phyloP scores from a whole-genome alignment of 1,140 invertebrate species.

The Caenorhabditis latens region DNA sequence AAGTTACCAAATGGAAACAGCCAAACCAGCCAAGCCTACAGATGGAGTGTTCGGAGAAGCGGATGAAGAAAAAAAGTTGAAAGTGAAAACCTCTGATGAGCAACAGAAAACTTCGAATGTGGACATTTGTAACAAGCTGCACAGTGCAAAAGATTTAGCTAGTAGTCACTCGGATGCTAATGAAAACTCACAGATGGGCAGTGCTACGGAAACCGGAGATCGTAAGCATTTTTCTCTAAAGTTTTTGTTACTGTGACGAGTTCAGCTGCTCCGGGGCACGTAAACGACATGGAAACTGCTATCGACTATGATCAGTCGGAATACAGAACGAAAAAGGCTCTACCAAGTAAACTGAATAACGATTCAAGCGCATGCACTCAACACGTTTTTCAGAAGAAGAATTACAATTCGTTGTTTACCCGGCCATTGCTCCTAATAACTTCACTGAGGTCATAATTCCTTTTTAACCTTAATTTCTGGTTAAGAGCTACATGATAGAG shows the following conservation, averaged over 20 bases:
- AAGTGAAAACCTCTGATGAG: neutral
- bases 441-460: constrained; percentile 27
- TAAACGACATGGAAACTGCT: constrained; percentile 27
- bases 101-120: constrained; percentile 8
- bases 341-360: neutral
- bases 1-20: constrained; percentile 23
- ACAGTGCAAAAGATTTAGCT: constrained; percentile 12
- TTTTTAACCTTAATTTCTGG: neutral
- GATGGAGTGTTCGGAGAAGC: neutral
- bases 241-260: too few species aligned
- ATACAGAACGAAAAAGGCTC: constrained; percentile 20
- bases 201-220: neutral
- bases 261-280: neutral
- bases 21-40: neutral
- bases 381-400: constrained; percentile 2
- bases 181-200: neutral
- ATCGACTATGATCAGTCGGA: constrained; percentile 25
- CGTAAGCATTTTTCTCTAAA: neutral
- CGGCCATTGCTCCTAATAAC: constrained; percentile 4
- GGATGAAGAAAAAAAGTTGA: constrained; percentile 21
- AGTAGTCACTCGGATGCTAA: constrained; percentile 6
- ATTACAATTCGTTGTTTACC: neutral
- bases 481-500: neutral
- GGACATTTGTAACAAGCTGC: constrained; percentile 11
- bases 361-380: neutral